These are phyloP conservation scores for Seriola rivoliana DNA, from an alignment of 2,113 vertebrate genomes.

Conservation along the genomic window DNA sequence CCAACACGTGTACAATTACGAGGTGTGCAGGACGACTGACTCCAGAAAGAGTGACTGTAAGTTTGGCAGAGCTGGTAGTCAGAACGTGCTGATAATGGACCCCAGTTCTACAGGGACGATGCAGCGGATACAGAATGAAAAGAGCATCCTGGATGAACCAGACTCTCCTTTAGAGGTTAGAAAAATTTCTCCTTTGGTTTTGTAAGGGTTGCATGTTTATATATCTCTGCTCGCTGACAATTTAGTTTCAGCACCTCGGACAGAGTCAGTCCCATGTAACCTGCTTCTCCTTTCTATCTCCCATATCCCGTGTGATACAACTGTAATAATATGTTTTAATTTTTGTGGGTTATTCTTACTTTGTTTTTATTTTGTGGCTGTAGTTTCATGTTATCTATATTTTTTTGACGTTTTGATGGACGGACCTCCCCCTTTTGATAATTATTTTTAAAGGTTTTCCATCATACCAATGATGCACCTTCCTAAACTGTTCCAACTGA, in stretches of 20 bases:
- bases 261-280: neutral
- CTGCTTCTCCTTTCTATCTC: neutral
- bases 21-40: too few relatives aligned
- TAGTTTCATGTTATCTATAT: too few relatives aligned
- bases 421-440: accelerated
- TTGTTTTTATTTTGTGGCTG: neutral
- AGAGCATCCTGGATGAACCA: too few relatives aligned
- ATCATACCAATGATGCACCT: too few relatives aligned
- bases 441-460: neutral
- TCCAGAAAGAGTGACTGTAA: too few relatives aligned
- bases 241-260: constrained; percentile 43
- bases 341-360: neutral
- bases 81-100: too few relatives aligned
- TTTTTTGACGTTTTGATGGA: neutral
- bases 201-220: accelerated
- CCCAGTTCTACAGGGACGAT: too few relatives aligned
- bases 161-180: constrained; percentile 46
- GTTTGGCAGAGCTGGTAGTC: too few relatives aligned
- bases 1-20: too few relatives aligned
- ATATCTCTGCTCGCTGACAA: neutral
- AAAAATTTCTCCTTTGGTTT: accelerated
- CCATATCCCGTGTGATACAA: too few relatives aligned
- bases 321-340: neutral
- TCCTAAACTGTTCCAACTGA: accelerated
- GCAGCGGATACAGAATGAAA: too few relatives aligned